Percentiles rank a stretch among this genome's conserved stretches.
Conservation (phyloP, 2,113 vertebrate genomes). For the Carettochelys insculpta region DNA sequence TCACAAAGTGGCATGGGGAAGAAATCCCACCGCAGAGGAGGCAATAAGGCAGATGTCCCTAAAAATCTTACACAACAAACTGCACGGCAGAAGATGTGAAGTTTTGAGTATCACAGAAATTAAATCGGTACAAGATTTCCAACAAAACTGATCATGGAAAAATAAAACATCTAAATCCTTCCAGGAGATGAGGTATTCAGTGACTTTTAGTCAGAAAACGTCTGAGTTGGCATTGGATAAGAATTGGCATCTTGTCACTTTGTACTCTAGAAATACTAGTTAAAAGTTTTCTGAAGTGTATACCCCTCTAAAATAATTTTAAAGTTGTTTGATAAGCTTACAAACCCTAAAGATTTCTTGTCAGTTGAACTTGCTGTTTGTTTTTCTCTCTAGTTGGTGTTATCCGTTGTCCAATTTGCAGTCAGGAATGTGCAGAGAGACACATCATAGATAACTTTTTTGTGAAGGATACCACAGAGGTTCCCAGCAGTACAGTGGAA, state of each 20-base stretch:
- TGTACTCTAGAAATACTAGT: not conserved
- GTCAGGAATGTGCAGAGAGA: slow-evolving; percentile 95
- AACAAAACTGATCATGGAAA: not conserved
- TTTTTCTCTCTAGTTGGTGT: slow-evolving; percentile 82
- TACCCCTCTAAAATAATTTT: slow-evolving; percentile 28
- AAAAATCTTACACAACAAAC: not conserved
- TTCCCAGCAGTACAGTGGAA: slow-evolving; percentile 98
- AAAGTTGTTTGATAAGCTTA: slow-evolving; percentile 28
- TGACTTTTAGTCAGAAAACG: not conserved
- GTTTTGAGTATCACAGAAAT: not conserved
- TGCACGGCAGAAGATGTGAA: not conserved
- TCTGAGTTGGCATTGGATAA: not conserved
- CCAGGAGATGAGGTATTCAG: not conserved
- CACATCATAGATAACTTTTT: slow-evolving; percentile 98
- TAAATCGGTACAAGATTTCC: not conserved
- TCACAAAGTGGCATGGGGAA: not conserved
- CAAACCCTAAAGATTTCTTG: slow-evolving; percentile 6
- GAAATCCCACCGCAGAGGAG: not conserved
- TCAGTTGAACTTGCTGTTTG: not conserved
- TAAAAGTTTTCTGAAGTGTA: slow-evolving; percentile 8
- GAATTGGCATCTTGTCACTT: not conserved
- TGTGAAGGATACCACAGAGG: slow-evolving; percentile 96
- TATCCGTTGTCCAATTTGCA: slow-evolving; percentile 94
- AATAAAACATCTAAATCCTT: slow-evolving; percentile 2
- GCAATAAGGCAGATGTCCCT: not conserved